Base-by-base conservation (phyloP, 2,113 vertebrate genomes). In the Pluvialis apricaria region DNA sequence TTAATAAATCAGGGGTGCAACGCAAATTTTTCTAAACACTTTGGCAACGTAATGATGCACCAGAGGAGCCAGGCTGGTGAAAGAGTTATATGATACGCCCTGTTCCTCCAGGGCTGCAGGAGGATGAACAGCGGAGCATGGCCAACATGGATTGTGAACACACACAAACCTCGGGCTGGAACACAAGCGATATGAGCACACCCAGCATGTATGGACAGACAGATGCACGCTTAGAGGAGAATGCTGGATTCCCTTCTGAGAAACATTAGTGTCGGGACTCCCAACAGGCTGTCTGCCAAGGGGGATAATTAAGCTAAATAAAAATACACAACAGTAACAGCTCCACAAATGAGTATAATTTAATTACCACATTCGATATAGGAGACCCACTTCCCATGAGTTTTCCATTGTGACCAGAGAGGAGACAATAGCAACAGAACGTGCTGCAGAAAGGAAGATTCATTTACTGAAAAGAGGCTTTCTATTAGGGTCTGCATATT, bases 261-360 rank as follows among this genome's bases (percentile, higher is more conserved):
- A 34, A 91, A 71, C 95, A 90, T 77, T 71, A 95, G 88, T 72
- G 87, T 76, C 0, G 52, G 95, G 92, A 96, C 92, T 97, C 96
- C 96, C 87, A 84, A 52, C 93, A 93, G 97, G 96, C 97, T 91
- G 82, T 32, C 94, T 90, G 94, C 96, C 96, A 96, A 95, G 44
- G 93, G 96, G 96, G 85, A 83, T 94, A 86, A 96, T 97, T 97
- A 97, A 96, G 91, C 93, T 90, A 96, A 95, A 95, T 95, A 91
- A 96, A 95, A 97, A 92, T 84, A 95, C 64, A 86, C 93, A 92
- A 81, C 82, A 95, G 86, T 47, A 97, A 80, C 95, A 97, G 88
- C 96, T 82, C 93, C 87, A 86, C 93, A 94, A 97, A 97, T 88
- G 96, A 97, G 95, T 87, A 64, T 97, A 97, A 97, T 96, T 96